Conservation (phyloP, 2,797 vertebrate species). For the Hemitrygon akajei region DNA sequence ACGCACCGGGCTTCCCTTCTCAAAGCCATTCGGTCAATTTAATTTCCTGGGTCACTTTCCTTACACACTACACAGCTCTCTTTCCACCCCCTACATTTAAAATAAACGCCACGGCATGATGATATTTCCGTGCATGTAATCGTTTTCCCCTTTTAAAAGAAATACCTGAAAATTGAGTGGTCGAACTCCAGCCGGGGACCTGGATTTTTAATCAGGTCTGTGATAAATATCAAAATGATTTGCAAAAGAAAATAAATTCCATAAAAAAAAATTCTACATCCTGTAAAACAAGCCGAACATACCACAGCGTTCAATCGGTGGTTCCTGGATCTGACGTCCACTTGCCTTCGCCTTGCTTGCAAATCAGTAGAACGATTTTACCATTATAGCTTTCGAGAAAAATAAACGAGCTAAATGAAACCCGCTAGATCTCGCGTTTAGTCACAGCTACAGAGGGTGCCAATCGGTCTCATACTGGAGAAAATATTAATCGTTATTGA, state of each 20-base stretch:
- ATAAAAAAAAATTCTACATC: not conserved
- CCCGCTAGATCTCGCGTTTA: conserved; percentile 22
- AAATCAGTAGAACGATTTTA: conserved; percentile 21
- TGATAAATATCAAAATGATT: not conserved
- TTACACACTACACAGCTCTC: not conserved
- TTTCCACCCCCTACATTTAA: not conserved
- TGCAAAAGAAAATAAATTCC: not conserved
- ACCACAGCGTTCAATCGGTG: conserved; percentile 19
- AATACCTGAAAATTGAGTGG: not conserved
- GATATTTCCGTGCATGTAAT: not conserved
- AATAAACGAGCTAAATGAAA: conserved; percentile 30
- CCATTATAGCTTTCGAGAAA: not conserved
- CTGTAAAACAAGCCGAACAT: not conserved
- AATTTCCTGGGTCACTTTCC: not conserved
- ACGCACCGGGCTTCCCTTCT: not conserved
- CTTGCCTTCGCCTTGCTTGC: conserved; percentile 29
- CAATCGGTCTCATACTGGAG: conserved; percentile 41
- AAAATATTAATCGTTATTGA: conserved; percentile 36
- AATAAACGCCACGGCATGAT: not conserved
- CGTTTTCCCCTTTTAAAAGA: conserved; percentile 5
- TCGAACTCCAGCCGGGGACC: not conserved
- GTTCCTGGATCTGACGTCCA: conserved; percentile 9
- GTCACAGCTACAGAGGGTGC: not conserved
- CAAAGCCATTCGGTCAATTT: not conserved
- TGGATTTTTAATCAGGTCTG: not conserved